A percentile compares a stretch with the other conserved stretches of the same genome.
Evolutionary conservation across 1,140 invertebrate species (phyloP).

Genomic region (Euschistus heros): DNA sequence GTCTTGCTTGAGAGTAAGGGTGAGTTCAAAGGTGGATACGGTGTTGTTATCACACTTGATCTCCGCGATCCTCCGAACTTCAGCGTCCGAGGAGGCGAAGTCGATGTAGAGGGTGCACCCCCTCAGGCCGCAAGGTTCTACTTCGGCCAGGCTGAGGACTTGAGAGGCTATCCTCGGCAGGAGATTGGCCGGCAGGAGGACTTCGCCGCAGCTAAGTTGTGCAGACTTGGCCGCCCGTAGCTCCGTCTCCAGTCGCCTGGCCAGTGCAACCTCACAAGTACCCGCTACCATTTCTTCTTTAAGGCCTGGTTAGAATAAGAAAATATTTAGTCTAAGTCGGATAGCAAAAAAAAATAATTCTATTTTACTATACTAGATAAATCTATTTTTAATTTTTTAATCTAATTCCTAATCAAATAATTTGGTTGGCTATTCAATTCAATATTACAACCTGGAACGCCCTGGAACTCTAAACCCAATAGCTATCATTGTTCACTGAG

Average conservation of each 20-base stretch:
- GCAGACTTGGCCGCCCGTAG: constrained; percentile 63
- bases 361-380: neutral
- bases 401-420: too few relatives aligned
- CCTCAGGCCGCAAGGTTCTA: constrained; percentile 70
- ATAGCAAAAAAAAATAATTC: neutral
- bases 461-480: too few relatives aligned
- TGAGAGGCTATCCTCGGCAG: constrained; percentile 61
- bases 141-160: constrained; percentile 64
- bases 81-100: constrained; percentile 46
- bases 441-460: too few relatives aligned
- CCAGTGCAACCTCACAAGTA: constrained; percentile 33
- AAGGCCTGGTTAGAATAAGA: constrained; percentile 16
- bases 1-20: constrained; percentile 70
- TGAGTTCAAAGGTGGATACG: constrained; percentile 75
- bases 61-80: constrained; percentile 47
- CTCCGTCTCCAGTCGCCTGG: constrained; percentile 59
- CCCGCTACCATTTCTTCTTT: constrained; percentile 23
- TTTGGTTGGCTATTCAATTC: too few relatives aligned
- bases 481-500: neutral
- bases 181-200: constrained; percentile 65
- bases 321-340: neutral
- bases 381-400: constrained; percentile 2
- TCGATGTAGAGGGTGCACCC: constrained; percentile 65
- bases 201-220: constrained; percentile 65
- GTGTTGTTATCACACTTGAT: constrained; percentile 72